Conservation (phyloP, 1,140 invertebrate genomes). For the Agrypnia vestita region DNA sequence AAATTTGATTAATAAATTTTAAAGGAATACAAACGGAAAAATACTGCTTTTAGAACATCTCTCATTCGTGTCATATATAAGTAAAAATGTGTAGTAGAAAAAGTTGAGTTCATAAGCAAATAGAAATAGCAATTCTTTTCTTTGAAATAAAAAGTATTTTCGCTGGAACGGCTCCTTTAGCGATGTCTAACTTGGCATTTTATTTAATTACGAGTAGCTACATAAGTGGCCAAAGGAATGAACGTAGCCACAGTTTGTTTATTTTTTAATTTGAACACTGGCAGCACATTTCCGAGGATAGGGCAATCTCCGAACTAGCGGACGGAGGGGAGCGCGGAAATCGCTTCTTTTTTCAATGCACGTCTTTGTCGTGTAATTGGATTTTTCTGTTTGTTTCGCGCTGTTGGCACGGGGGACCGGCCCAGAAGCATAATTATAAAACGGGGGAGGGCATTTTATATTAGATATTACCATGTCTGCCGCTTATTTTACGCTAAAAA, state of each 20-base stretch:
- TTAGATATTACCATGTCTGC: conserved; percentile 29
- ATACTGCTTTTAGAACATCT: too few species aligned
- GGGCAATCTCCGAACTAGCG: conserved; percentile 11
- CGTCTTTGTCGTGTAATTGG: conserved; percentile 48
- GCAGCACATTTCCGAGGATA: background rate
- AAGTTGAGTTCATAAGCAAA: too few species aligned
- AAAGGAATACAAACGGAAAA: too few species aligned
- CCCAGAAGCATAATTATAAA: conserved; percentile 36
- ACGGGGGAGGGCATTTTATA: conserved; percentile 11
- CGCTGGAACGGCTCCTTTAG: background rate
- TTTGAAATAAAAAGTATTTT: background rate
- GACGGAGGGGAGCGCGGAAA: background rate
- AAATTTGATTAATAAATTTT: too few species aligned
- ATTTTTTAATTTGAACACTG: conserved; percentile 1
- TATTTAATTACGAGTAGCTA: conserved; percentile 15
- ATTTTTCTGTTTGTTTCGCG: conserved; percentile 53
- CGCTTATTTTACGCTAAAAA: conserved; percentile 6
- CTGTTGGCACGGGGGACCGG: conserved; percentile 33
- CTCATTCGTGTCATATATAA: too few species aligned
- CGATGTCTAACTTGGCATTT: conserved; percentile 2
- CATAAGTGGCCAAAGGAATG: conserved; percentile 1
- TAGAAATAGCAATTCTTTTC: background rate
- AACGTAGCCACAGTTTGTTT: conserved; percentile 4
- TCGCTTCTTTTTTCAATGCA: conserved; percentile 43
- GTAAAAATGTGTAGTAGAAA: too few species aligned